phyloP scores from a whole-genome alignment of 2,113 vertebrate species.

The Pelusios castaneus region DNA sequence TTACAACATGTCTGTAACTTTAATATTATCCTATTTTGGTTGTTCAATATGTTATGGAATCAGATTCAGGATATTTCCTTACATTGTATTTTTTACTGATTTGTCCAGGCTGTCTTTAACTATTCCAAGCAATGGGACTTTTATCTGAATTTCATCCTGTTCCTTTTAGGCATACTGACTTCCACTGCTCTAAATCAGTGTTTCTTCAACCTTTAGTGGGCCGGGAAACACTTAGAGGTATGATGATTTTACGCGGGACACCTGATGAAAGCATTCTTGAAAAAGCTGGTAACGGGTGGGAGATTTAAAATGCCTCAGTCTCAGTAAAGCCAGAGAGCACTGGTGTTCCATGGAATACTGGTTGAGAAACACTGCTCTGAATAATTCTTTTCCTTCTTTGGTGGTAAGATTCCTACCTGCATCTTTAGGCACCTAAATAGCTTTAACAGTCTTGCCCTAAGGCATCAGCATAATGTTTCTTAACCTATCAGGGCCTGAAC shows the following conservation, averaged over 20 bases:
- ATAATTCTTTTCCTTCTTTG: not conserved
- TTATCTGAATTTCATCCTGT: not conserved
- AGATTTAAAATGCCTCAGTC: no score
- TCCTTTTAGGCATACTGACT: not conserved
- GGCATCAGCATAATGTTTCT: not conserved
- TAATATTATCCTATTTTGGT: not conserved
- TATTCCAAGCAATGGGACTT: not conserved
- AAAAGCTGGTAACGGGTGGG: no score
- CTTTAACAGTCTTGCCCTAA: not conserved
- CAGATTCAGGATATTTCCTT: conserved; percentile 19
- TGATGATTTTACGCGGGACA: no score
- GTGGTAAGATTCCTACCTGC: accelerated
- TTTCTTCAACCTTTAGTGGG: no score
- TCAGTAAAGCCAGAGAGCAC: no score
- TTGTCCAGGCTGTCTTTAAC: not conserved
- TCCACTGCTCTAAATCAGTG: no score
- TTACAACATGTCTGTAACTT: not conserved
- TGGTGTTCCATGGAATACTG: no score
- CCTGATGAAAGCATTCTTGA: no score
- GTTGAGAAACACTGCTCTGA: no score
- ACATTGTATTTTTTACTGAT: conserved; percentile 6
- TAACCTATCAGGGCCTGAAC: not conserved
- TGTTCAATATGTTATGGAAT: not conserved
- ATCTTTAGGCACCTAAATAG: not conserved
- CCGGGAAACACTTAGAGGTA: no score